These are phyloP conservation scores for Batillaria attramentaria DNA, from an alignment of 1,140 invertebrate species.

Conservation along the genomic window DNA sequence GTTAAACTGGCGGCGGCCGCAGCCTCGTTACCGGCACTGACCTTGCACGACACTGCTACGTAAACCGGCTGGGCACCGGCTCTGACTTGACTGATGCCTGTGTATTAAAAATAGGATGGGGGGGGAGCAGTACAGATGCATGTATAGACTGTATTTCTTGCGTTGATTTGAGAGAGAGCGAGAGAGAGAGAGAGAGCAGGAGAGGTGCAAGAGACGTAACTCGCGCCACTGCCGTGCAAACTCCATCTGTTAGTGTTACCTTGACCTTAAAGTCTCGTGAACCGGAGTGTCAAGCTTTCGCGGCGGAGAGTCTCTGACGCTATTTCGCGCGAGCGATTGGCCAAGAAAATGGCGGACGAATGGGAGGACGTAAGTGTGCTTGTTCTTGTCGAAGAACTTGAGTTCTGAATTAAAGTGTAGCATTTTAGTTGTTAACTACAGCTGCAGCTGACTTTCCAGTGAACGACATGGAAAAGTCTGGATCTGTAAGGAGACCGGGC, in stretches of 20 bases:
- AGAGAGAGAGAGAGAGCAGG: background rate
- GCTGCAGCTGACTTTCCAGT: background rate
- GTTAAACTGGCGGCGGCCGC: background rate
- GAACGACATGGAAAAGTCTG: no score
- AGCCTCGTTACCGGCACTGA: background rate
- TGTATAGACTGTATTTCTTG: no score
- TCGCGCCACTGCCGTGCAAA: background rate
- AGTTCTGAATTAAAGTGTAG: background rate
- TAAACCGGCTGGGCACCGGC: background rate
- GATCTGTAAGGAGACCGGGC: background rate
- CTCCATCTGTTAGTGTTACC: background rate
- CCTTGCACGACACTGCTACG: background rate
- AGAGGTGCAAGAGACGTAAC: background rate
- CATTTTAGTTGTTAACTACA: background rate
- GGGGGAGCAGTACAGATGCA: no score
- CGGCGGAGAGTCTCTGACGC: background rate
- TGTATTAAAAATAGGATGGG: background rate
- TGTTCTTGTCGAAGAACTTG: background rate
- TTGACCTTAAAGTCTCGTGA: background rate
- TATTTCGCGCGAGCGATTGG: background rate
- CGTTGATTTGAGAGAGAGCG: background rate
- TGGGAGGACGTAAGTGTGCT: background rate
- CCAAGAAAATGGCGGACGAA: background rate
- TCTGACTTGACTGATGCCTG: background rate
- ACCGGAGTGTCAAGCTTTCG: background rate